Conservation (phyloP, 1,140 invertebrate species). For the Hypsibius dujardini region DNA sequence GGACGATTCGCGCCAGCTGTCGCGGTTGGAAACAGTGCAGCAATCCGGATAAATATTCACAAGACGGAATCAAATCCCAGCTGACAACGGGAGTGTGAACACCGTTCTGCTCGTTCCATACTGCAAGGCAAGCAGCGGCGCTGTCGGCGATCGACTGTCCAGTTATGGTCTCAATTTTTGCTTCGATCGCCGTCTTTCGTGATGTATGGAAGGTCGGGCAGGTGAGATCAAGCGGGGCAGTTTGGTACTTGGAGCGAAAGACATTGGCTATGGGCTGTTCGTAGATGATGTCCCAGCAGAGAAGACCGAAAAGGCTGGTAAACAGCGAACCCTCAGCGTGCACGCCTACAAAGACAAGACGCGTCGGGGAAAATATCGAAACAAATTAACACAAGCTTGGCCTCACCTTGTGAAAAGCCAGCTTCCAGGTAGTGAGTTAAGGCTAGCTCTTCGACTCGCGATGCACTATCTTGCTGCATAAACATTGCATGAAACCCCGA, state of each 20-base stretch:
- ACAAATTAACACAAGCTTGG: too few relatives aligned
- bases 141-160: slow-evolving; percentile 28
- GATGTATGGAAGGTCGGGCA: slow-evolving; percentile 44
- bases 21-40: not conserved
- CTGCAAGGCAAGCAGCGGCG: slow-evolving; percentile 23
- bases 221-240: slow-evolving; percentile 48
- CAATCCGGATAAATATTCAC: not conserved
- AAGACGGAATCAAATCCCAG: slow-evolving; percentile 36
- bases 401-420: slow-evolving; percentile 34
- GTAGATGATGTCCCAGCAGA: slow-evolving; percentile 62
- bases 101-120: slow-evolving; percentile 33
- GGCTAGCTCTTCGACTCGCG: slow-evolving; percentile 38
- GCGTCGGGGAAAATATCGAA: too few relatives aligned
- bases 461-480: too few relatives aligned
- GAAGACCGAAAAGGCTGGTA: slow-evolving; percentile 43
- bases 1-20: not conserved
- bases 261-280: slow-evolving; percentile 41
- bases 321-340: slow-evolving; percentile 53
- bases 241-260: slow-evolving; percentile 47
- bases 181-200: slow-evolving; percentile 41
- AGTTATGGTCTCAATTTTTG: slow-evolving; percentile 36
- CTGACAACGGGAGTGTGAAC: slow-evolving; percentile 34
- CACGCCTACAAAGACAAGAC: slow-evolving; percentile 31
- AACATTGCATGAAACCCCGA: slow-evolving; percentile 25
- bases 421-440: slow-evolving; percentile 36